phyloP scores from a whole-genome alignment of 2,888 invertebrate species.

The Phytoseiulus persimilis region DNA sequence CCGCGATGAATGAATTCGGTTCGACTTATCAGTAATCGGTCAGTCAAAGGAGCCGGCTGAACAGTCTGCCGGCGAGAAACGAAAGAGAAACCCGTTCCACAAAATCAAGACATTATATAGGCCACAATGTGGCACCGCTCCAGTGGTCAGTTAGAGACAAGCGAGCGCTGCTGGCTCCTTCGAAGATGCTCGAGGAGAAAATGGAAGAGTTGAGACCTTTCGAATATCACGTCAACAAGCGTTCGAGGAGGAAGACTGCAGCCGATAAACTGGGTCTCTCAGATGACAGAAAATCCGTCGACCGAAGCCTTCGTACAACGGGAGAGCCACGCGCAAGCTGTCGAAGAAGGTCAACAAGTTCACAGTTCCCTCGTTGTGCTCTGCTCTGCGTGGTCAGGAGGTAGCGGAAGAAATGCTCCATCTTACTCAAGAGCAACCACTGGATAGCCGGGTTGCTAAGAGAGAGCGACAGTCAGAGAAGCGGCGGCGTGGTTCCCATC shows the following conservation, averaged over 20 bases:
- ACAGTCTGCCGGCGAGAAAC: background rate
- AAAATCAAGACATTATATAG: background rate
- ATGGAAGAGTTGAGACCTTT: background rate
- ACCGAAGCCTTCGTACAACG: background rate
- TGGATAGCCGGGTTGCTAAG: background rate
- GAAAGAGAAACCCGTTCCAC: background rate
- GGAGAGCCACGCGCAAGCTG: background rate
- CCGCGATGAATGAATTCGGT: background rate
- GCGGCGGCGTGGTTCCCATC: background rate
- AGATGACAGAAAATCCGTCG: background rate
- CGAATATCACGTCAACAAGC: background rate
- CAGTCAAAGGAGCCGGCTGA: background rate
- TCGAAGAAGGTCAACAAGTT: background rate
- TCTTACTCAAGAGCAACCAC: too few relatives aligned
- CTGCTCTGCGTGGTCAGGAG: background rate
- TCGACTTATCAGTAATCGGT: background rate
- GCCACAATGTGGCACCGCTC: background rate
- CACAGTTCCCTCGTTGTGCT: background rate
- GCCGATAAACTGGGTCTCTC: background rate
- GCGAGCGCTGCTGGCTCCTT: background rate
- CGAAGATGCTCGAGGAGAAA: background rate
- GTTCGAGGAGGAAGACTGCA: background rate
- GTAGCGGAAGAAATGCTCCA: background rate
- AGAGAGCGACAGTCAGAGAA: background rate
- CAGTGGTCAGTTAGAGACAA: background rate